These are phyloP conservation scores for Orchesella cincta DNA, from an alignment of 1,140 invertebrate species.

Conservation along the genomic window DNA sequence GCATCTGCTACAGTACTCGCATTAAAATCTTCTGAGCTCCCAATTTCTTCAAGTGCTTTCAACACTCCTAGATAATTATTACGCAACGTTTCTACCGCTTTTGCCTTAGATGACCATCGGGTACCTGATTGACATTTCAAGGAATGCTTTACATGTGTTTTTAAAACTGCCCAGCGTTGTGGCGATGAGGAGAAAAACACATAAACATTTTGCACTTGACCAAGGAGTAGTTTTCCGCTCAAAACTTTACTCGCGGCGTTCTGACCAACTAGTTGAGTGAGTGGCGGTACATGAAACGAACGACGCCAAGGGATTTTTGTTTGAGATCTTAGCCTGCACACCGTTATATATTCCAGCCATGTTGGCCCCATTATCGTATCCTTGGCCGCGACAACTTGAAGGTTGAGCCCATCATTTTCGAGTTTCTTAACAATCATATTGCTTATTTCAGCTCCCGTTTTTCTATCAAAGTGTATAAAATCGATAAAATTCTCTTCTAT, in stretches of 20 bases:
- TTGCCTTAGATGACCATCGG: slow-evolving; percentile 2
- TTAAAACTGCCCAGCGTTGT: slow-evolving; percentile 26
- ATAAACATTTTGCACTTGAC: slow-evolving; percentile 20
- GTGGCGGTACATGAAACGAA: slow-evolving; percentile 53
- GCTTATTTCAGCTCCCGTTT: slow-evolving; percentile 32
- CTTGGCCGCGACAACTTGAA: slow-evolving; percentile 51
- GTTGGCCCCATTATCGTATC: slow-evolving; percentile 55
- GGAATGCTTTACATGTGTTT: background rate
- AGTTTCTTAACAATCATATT: slow-evolving; percentile 46
- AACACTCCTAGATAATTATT: background rate
- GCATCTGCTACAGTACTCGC: background rate
- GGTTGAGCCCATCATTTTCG: slow-evolving; percentile 31
- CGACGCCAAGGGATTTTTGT: slow-evolving; percentile 50
- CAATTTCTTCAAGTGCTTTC: background rate
- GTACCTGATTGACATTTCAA: background rate
- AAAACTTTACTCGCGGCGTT: slow-evolving; percentile 25
- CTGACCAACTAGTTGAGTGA: slow-evolving; percentile 50
- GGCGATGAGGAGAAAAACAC: slow-evolving; percentile 21
- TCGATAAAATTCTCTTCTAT: slow-evolving; percentile 47
- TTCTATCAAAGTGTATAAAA: slow-evolving; percentile 35
- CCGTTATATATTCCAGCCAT: slow-evolving; percentile 53
- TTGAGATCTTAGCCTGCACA: slow-evolving; percentile 52
- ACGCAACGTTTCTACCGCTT: background rate
- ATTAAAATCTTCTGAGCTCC: background rate
- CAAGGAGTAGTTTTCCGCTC: slow-evolving; percentile 11